Evolutionary conservation across 2,888 invertebrate genomes (phyloP).

Genomic region (Mimumesa dahlbomi): DNA sequence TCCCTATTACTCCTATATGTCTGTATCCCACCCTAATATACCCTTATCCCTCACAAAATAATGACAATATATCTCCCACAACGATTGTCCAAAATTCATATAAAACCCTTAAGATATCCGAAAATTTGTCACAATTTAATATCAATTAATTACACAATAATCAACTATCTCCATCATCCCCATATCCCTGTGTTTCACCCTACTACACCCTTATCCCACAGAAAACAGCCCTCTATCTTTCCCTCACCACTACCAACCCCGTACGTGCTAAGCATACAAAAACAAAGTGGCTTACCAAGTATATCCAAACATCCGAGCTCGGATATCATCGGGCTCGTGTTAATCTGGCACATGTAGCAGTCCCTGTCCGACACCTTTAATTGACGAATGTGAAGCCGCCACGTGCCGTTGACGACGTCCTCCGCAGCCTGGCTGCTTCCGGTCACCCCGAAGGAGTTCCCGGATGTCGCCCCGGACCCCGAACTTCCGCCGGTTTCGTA

Average conservation of each 20-base stretch:
- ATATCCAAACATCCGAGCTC: conserved; percentile 94
- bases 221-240: not conserved
- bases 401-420: conserved; percentile 90
- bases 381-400: conserved; percentile 92
- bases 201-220: not conserved
- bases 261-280: not conserved
- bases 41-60: too few relatives aligned
- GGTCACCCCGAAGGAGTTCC: conserved; percentile 90
- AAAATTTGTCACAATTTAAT: not conserved
- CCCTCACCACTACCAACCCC: too few relatives aligned
- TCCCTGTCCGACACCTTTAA: conserved; percentile 91
- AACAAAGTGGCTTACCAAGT: conserved; percentile 85
- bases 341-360: conserved; percentile 96
- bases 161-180: not conserved
- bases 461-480: conserved; percentile 52
- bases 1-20: too few relatives aligned
- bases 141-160: not conserved
- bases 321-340: conserved; percentile 92
- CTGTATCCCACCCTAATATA: too few relatives aligned
- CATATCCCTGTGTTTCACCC: not conserved
- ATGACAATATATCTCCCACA: too few relatives aligned
- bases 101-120: not conserved
- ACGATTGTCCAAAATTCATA: not conserved
- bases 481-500: conserved; percentile 84
- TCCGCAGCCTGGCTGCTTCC: conserved; percentile 91